Conservation (phyloP, 2,888 invertebrate genomes). For the Portevinia maculata region DNA sequence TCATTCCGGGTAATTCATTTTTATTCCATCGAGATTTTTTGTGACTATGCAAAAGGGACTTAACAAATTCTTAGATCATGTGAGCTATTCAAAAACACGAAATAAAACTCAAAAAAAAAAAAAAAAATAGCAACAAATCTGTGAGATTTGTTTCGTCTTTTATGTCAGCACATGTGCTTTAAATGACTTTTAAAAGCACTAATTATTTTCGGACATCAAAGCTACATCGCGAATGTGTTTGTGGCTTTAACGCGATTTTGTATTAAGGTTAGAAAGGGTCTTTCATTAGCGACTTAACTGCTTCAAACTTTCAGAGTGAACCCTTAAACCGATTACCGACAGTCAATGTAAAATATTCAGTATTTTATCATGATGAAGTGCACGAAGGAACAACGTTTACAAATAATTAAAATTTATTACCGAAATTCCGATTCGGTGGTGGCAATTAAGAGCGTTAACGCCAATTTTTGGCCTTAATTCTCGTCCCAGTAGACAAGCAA, state of each 20-base stretch:
- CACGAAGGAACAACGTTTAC: no score
- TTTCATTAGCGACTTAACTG: no score
- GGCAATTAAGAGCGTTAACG: no score
- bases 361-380: no score
- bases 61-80: background rate
- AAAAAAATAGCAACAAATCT: slow-evolving; percentile 1
- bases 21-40: slow-evolving; percentile 2
- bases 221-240: background rate
- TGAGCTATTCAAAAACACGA: slow-evolving; percentile 4
- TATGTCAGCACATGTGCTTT: background rate
- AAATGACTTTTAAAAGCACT: slow-evolving; percentile 30
- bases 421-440: no score
- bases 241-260: background rate
- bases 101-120: background rate
- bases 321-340: no score
- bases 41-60: background rate
- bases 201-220: slow-evolving; percentile 14
- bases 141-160: background rate
- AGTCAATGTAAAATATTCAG: no score
- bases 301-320: no score
- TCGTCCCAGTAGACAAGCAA: no score
- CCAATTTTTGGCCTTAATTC: no score
- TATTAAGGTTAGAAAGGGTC: no score
- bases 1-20: slow-evolving; percentile 8
- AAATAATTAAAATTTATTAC: no score